Base-by-base conservation (phyloP, 2,888 invertebrate species). In the Strigamia maritima region DNA sequence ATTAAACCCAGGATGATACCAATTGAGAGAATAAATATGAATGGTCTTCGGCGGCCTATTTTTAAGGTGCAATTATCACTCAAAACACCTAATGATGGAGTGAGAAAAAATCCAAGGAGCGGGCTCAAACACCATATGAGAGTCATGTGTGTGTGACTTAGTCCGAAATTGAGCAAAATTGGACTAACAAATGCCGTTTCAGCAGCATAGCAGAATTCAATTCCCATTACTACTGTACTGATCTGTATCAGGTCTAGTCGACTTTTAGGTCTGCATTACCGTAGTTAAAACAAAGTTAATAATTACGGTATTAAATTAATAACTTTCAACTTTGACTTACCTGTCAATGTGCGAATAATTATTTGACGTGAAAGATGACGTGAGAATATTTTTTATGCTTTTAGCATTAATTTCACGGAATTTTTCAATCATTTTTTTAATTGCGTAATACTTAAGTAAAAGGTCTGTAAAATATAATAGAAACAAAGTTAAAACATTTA, bases 101-200 rank as follows among this genome's bases (percentile, higher is more conserved):
- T 97, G 82, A 97, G 89, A 85, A 97, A 95, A 88, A 98, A 96
- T 79, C 98, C 98, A 75, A 98, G 91, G 22, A 97, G 87, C 0
- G 97, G 97, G 76, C 97, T 97, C 26, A 97, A 86, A 2, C 96
- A 96, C 97, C 97, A 98, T 31, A 97, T 95, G 79, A 97, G 87
- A 0, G 97, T 97, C 96, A 97, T 97, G 84, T 94, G 93, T 82
- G 93, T 91, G 85, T 97, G 95, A 80, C 94, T 92, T 0, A 97
- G 94, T 6, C 97, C 87, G 82, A 97, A 94, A 87, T 95, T 94
- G 3, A 97, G 89, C 16, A 98, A 88, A 0, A 95, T 96, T 1
- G 98, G 97, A 0, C 95, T 97, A 0, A 97, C 97, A 86, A 97
- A 97, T 0, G 97, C 97, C 0, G 97, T 98, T 87, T 98, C 97